phyloP scores from a whole-genome alignment of 2,113 vertebrate species.

The Gasterosteus nipponicus region DNA sequence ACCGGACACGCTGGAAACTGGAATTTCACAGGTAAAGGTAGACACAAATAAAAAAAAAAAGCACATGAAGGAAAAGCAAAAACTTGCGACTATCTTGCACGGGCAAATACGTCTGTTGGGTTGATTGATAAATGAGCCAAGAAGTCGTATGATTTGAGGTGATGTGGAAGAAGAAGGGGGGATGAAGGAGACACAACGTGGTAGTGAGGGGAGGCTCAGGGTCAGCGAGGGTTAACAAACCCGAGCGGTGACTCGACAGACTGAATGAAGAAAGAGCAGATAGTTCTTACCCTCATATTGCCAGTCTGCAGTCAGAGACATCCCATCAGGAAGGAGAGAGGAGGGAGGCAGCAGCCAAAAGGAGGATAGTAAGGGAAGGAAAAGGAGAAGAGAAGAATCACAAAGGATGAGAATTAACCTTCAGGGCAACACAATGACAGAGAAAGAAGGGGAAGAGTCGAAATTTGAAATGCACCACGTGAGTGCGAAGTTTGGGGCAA shows the following conservation, averaged over 20 bases:
- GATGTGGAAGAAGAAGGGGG: slow-evolving; percentile 23
- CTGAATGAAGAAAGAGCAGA: slow-evolving; percentile 36
- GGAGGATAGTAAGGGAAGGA: slow-evolving; percentile 24
- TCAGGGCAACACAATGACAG: neutral
- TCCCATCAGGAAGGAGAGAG: slow-evolving; percentile 78
- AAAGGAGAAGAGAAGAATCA: slow-evolving; percentile 23
- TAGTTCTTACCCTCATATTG: slow-evolving; percentile 97
- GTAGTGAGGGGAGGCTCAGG: slow-evolving; percentile 10
- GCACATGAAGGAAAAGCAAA: neutral
- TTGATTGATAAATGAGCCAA: neutral
- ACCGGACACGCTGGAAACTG: neutral
- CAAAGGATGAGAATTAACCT: slow-evolving; percentile 26
- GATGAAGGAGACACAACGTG: slow-evolving; percentile 11
- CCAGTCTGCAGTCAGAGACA: slow-evolving; percentile 93
- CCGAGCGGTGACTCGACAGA: slow-evolving; percentile 44
- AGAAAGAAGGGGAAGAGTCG: neutral
- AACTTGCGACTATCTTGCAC: neutral
- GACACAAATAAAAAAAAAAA: neutral
- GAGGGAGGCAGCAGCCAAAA: slow-evolving; percentile 31
- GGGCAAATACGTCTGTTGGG: neutral
- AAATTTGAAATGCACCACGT: slow-evolving; percentile 5
- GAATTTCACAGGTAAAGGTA: neutral
- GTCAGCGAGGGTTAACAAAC: slow-evolving; percentile 59
- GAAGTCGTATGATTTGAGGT: neutral
- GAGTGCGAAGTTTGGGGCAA: neutral